A percentile compares a stretch with the other conserved stretches of the same genome.
phyloP scores from a whole-genome alignment of 1,140 invertebrate genomes.

The Cherax destructor region DNA sequence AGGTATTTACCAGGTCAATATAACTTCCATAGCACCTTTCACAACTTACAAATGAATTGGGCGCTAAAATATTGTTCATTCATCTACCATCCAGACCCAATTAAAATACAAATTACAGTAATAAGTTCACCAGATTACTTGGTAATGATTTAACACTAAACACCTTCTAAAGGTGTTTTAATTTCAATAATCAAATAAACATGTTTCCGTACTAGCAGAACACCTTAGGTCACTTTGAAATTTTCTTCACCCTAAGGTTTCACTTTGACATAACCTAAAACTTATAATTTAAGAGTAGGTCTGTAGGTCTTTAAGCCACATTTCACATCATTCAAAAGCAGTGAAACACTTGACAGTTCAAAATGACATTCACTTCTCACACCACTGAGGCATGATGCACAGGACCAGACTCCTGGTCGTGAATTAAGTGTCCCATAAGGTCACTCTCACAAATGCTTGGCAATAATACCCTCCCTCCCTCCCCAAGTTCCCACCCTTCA shows the following conservation, averaged over 20 bases:
- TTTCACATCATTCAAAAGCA: constrained; percentile 13
- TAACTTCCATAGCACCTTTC: constrained; percentile 6
- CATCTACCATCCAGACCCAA: not conserved
- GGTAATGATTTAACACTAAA: not conserved
- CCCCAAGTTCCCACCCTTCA: not conserved
- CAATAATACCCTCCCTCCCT: not conserved
- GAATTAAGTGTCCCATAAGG: not conserved
- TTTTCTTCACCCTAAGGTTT: constrained; percentile 14
- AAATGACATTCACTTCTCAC: constrained; percentile 7
- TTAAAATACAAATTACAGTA: not conserved
- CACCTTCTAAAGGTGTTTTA: not conserved
- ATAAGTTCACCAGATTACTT: not conserved
- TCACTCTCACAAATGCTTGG: not conserved
- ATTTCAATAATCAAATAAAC: not conserved
- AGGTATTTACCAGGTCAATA: not conserved
- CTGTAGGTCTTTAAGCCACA: constrained; percentile 1
- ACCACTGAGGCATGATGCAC: not conserved
- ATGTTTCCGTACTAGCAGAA: not conserved
- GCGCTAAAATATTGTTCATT: not conserved
- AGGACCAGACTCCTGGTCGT: not conserved
- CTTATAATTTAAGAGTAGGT: not conserved
- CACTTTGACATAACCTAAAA: constrained; percentile 4
- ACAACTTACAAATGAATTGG: not conserved
- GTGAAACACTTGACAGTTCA: constrained; percentile 11
- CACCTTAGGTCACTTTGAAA: not conserved